phyloP scores from a whole-genome alignment of 1,140 invertebrate species.

The Daktulosphaira vitifoliae region DNA sequence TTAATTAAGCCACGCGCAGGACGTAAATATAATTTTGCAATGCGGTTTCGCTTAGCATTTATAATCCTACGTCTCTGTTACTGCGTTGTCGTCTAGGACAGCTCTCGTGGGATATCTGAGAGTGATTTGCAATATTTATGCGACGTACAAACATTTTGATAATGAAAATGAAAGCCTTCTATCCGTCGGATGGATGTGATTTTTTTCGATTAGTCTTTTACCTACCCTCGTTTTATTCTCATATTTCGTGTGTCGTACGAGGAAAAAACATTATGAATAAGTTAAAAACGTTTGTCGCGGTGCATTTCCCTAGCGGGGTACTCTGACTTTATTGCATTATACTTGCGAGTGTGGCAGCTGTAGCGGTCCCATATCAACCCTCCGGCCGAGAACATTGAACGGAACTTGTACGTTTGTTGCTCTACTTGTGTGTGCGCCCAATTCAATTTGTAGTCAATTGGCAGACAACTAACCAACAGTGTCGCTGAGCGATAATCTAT shows the following conservation, averaged over 20 bases:
- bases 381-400: too few species aligned
- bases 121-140: too few species aligned
- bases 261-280: slow-evolving; percentile 20
- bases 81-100: too few species aligned
- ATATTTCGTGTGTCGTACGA: neutral
- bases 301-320: slow-evolving; percentile 21
- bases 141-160: too few species aligned
- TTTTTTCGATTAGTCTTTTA: slow-evolving; percentile 7
- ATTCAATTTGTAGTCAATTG: slow-evolving; percentile 24
- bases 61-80: too few species aligned
- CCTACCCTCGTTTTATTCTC: too few species aligned
- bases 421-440: neutral
- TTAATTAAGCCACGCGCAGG: too few species aligned
- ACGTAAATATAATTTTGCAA: too few species aligned
- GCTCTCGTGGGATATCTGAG: too few species aligned
- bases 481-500: slow-evolving; percentile 14
- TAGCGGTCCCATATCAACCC: too few species aligned
- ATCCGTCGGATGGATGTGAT: slow-evolving; percentile 8
- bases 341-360: neutral
- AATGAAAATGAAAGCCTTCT: slow-evolving; percentile 3
- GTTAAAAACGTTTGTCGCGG: slow-evolving; percentile 22
- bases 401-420: neutral
- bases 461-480: slow-evolving; percentile 14
- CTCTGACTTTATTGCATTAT: slow-evolving; percentile 25
- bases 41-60: too few species aligned